Evolutionary conservation across 2,113 vertebrate genomes (phyloP).

Genomic region (Neotoma lepida): DNA sequence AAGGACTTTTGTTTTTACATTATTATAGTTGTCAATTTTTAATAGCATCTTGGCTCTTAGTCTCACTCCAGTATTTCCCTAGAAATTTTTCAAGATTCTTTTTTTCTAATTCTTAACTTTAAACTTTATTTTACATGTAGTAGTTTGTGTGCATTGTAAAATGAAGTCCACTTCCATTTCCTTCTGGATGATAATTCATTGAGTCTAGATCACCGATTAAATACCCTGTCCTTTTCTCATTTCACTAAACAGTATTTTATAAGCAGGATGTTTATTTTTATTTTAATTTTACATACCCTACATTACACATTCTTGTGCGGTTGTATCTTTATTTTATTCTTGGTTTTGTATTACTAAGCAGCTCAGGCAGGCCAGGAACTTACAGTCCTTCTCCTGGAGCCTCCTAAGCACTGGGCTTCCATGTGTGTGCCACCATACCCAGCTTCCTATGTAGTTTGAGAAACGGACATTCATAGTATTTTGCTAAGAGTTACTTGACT

Average conservation of each 20-base stretch:
- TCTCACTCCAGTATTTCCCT: neutral
- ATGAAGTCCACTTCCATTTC: neutral
- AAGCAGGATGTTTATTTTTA: neutral
- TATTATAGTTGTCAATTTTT: conserved; percentile 10
- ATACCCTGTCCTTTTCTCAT: neutral
- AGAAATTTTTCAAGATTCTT: neutral
- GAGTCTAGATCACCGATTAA: neutral
- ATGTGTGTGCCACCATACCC: neutral
- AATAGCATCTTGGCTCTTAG: neutral
- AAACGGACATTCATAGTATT: neutral
- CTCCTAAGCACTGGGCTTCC: neutral
- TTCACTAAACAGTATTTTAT: neutral
- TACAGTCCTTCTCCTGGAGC: neutral
- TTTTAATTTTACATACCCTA: neutral
- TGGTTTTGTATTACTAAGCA: neutral
- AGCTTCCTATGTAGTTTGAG: neutral
- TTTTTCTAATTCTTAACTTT: neutral
- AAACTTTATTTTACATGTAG: neutral
- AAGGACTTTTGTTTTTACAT: neutral
- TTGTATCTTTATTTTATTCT: neutral
- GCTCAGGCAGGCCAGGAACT: neutral
- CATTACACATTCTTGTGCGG: neutral
- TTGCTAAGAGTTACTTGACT: neutral
- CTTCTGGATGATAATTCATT: neutral
- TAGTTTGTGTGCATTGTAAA: neutral